These are phyloP conservation scores for Poeciliopsis prolifica DNA, from an alignment of 2,113 vertebrate genomes.

Conservation along the genomic window DNA sequence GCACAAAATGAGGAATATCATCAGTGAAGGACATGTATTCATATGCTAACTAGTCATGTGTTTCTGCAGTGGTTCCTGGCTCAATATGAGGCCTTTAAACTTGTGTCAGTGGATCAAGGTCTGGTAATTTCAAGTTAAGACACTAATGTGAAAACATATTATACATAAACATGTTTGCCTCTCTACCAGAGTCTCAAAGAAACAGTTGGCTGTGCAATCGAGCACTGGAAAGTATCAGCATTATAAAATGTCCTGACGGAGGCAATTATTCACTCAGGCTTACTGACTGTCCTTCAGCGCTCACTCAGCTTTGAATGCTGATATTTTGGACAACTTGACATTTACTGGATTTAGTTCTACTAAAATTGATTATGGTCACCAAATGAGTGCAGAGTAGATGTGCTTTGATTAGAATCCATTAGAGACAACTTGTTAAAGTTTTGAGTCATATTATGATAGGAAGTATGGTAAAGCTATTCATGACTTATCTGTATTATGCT, in stretches of 20 bases:
- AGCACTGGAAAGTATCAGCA: neutral
- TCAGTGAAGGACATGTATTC: neutral
- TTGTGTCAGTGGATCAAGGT: too few relatives aligned
- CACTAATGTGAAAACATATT: neutral
- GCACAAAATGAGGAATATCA: neutral
- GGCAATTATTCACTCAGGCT: neutral
- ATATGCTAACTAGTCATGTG: neutral
- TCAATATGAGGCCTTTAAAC: neutral
- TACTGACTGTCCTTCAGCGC: neutral
- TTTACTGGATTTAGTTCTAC: neutral
- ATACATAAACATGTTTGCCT: neutral
- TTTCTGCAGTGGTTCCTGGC: neutral
- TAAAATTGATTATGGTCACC: neutral
- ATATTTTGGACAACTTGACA: neutral
- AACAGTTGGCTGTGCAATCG: neutral
- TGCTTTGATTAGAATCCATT: too few relatives aligned
- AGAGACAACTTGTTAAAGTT: neutral
- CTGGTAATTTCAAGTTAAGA: neutral
- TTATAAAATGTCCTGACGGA: neutral
- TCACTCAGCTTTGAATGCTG: neutral
- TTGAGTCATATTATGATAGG: neutral
- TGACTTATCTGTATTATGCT: neutral
- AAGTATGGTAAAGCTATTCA: neutral
- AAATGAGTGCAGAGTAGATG: neutral
- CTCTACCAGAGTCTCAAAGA: neutral